Conservation (phyloP, 2,797 vertebrate species). For the Poeciliopsis presidionis region DNA sequence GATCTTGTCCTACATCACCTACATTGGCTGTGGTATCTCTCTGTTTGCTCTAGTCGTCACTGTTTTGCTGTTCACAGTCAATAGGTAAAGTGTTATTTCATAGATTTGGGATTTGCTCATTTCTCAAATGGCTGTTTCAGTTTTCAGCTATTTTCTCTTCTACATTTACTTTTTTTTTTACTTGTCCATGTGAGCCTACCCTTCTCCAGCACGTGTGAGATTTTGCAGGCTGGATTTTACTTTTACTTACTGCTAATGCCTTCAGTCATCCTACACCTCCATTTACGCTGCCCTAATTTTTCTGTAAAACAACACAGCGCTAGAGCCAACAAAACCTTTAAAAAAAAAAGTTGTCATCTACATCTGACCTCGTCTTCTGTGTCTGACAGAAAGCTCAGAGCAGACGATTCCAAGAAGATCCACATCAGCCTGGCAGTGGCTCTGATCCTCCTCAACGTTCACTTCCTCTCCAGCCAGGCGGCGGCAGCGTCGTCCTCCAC, state of each 20-base stretch:
- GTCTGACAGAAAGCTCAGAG: slow-evolving; percentile 36
- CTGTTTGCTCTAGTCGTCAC: slow-evolving; percentile 42
- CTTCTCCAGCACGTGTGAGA: too few species aligned
- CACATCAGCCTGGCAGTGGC: slow-evolving; percentile 54
- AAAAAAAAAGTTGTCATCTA: background rate
- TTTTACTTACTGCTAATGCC: too few species aligned
- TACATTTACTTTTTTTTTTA: too few species aligned
- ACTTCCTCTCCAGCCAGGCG: slow-evolving; percentile 46
- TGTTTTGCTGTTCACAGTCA: slow-evolving; percentile 53
- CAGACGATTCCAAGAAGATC: too few species aligned
- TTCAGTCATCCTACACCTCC: too few species aligned
- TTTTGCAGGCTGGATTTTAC: too few species aligned
- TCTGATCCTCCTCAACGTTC: slow-evolving; percentile 59
- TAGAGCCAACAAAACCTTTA: too few species aligned
- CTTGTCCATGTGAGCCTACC: too few species aligned
- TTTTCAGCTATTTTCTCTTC: background rate
- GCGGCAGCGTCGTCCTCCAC: background rate
- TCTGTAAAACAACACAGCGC: too few species aligned
- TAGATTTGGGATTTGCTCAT: background rate
- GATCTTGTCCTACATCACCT: slow-evolving; percentile 46
- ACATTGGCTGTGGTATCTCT: too few species aligned
- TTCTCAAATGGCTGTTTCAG: background rate
- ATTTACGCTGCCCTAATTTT: too few species aligned
- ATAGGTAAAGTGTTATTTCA: slow-evolving; percentile 32
- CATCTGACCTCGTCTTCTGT: background rate